Base-by-base conservation (phyloP, 92 coral and sea anemone genomes). In the Palythoa grandiflora region DNA sequence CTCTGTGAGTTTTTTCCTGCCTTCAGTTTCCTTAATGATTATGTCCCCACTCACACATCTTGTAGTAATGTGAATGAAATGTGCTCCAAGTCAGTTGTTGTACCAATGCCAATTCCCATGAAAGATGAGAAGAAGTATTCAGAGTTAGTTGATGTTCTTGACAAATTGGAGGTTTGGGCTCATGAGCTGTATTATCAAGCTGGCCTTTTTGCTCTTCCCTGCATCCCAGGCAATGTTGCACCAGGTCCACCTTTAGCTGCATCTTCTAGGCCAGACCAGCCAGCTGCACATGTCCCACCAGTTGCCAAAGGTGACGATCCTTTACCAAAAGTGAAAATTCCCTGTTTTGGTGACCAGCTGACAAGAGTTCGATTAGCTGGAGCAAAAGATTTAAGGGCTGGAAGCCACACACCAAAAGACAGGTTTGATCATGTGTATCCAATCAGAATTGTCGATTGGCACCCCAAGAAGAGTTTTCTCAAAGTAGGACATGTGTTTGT, bases 261-360 rank as follows among this genome's bases (percentile, higher is more conserved):
- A 38, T 88, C 92, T 52, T 85, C 94, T 53, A 85, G 92, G 55
- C 94, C 92, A 65, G 94, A 89, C 83, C 92, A 92, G 75, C 94
- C 94, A 71, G 80, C 79, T 72, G 83, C 90, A 14, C 94, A 86
- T 77, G 81, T 85, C 35, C 90, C 92, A 60, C 92, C 92, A n/a
- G 87, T 72, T 39, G 80, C 94, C 14, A 80, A 85, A 38, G 68
- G 15, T 77, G 91, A 83, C 37, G 92, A 89, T 80, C 94, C 94
- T 70, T 87, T 89, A 40, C 83, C 84, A 0, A 85, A 81, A 73
- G 91, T 92, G 7, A 89, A 75, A 86, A 66, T 92, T 8, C 94
- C 94, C 71, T 89, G 94, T 57, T 92, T 74, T 92, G 95, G 95
- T 15, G 93, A 92, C 73, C 95, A 92, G 53, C 93, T 90, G 39